Conservation (phyloP, 2,888 invertebrate genomes). For the Opisthograptis luteolata region DNA sequence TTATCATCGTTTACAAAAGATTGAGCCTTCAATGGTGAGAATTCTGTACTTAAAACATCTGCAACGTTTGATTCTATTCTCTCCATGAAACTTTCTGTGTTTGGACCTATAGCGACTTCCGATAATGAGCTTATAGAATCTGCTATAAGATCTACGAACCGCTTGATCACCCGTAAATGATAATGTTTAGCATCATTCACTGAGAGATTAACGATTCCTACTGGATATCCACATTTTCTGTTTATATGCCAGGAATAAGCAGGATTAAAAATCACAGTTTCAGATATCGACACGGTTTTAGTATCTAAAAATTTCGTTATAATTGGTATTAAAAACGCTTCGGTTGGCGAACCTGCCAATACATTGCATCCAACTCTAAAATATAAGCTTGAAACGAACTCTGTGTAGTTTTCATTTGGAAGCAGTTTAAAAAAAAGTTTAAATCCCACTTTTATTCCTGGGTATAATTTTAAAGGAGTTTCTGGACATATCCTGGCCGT, state of each 20-base stretch:
- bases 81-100: constrained; percentile 48
- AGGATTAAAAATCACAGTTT: constrained; percentile 55
- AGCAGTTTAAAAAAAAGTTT: constrained; percentile 55
- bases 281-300: constrained; percentile 46
- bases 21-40: constrained; percentile 22
- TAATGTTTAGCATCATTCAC: constrained; percentile 51
- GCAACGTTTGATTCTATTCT: constrained; percentile 44
- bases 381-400: constrained; percentile 52
- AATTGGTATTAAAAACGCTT: constrained; percentile 62
- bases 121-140: constrained; percentile 41
- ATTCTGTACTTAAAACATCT: constrained; percentile 37
- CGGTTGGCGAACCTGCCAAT: constrained; percentile 36
- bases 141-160: constrained; percentile 41
- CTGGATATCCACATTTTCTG: constrained; percentile 49
- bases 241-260: constrained; percentile 66
- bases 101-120: constrained; percentile 39
- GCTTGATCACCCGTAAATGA: constrained; percentile 57
- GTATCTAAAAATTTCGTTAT: constrained; percentile 41
- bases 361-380: constrained; percentile 59
- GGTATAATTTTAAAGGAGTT: constrained; percentile 55
- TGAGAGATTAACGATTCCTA: constrained; percentile 46
- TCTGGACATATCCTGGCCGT: constrained; percentile 51
- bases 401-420: constrained; percentile 37
- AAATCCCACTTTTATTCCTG: constrained; percentile 58
- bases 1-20: constrained; percentile 14